Evolutionary conservation across 2,113 vertebrate genomes (phyloP), one percentile per base, ranked within the genome.

Genomic region (Phalacrocorax brasilianus): DNA sequence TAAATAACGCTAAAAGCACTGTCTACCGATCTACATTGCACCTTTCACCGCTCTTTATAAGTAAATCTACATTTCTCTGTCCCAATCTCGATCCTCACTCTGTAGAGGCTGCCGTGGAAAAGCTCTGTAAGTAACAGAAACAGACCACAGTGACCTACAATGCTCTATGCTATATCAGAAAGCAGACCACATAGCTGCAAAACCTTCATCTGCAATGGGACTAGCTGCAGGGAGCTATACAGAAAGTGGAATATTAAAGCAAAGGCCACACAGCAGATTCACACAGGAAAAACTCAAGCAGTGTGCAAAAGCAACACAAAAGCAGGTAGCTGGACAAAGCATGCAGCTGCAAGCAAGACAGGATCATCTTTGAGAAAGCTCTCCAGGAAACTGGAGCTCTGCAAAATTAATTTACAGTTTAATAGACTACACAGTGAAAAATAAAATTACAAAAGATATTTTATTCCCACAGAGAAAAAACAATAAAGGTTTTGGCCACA

Each of bases 101-200:
- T 53, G 16, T 26, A 81, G 65, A 67, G 21, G n/a, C 22, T 77
- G 49, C 11, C 35, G 85, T 11, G 26, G 91, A 68, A 44, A 76
- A 52, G 13, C 7, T 52, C 55, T 24, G 4, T 28, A 53, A 33
- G 17, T 49, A 79, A 47, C 8, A 79, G 44, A 62, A 84, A 66
- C 3, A 68, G 24, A 87, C 1, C 26, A 26, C 10, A 9, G 5
- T 42, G 28, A 59, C 21, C 33, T 52, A 26, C 8, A 71, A 27
- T 0, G 2, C 9, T 62, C 22, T 42, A 11, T 4, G 1, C 15
- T 71, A 9, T 3, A 74, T 7, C 8, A 71, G 27, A 56, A 52
- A 50, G 27, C 9, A 55, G 47, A 49, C 15, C 67, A 50, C 8
- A n/a, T 8, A 1, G 0, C 50, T 81, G 30, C 42, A 94, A 62